A percentile compares a stretch with the other conserved stretches of the same genome.
These are phyloP conservation scores for Acrocera orbiculus DNA, from an alignment of 2,888 invertebrate species.

Conservation along the genomic window DNA sequence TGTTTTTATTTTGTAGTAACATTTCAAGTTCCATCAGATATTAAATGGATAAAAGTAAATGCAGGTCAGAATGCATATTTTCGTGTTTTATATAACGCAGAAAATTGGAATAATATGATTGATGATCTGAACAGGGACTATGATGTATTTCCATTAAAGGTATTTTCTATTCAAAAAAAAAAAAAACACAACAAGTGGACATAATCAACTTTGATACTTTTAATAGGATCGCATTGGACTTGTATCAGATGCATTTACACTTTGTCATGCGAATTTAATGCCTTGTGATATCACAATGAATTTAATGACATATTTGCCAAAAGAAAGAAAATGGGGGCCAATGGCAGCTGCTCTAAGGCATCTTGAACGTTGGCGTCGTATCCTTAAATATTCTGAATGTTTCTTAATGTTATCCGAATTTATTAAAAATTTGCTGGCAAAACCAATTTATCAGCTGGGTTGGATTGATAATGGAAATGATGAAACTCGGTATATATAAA, in stretches of 20 bases:
- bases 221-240: constrained; percentile 28
- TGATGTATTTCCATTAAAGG: constrained; percentile 24
- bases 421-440: constrained; percentile 26
- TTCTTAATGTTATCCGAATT: constrained; percentile 31
- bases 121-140: constrained; percentile 25
- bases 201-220: neutral
- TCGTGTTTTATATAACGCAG: constrained; percentile 28
- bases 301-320: constrained; percentile 28
- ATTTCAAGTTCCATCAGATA: constrained; percentile 26
- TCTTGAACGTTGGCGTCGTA: constrained; percentile 31
- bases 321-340: constrained; percentile 29
- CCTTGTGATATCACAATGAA: constrained; percentile 31
- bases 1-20: constrained; percentile 18
- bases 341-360: constrained; percentile 26
- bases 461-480: constrained; percentile 27
- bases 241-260: constrained; percentile 30
- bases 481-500: constrained; percentile 20
- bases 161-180: constrained; percentile 9
- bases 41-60: constrained; percentile 32
- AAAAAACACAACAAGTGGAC: neutral
- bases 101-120: constrained; percentile 28
- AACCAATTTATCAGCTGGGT: constrained; percentile 26
- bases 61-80: constrained; percentile 29
- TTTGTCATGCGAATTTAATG: constrained; percentile 30
- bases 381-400: constrained; percentile 32